A percentile compares a stretch with the other conserved stretches of the same genome.
phyloP scores from a whole-genome alignment of 2,797 vertebrate species.

The Sebastes ruberrimus region DNA sequence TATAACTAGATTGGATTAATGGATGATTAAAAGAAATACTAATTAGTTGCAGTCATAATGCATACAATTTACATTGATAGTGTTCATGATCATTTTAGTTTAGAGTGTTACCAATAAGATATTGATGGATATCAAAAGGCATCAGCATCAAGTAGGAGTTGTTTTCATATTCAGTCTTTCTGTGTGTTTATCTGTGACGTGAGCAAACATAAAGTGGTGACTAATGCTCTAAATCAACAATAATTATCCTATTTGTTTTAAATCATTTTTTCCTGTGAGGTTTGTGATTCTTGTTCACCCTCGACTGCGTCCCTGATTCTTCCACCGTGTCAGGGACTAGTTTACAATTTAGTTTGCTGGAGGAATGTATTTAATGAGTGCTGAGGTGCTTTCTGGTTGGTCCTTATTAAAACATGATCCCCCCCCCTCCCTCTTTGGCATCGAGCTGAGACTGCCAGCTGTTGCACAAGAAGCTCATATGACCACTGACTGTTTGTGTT shows the following conservation, averaged over 20 bases:
- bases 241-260: not conserved
- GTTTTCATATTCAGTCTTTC: not conserved
- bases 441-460: constrained; percentile 6
- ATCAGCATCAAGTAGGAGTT: not conserved
- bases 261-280: not conserved
- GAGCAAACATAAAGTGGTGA: not conserved
- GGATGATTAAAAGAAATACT: not conserved
- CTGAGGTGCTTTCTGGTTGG: not conserved
- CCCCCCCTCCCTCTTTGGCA: not conserved
- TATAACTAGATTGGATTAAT: not conserved
- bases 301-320: not conserved
- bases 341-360: not conserved
- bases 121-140: too few relatives aligned
- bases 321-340: not conserved
- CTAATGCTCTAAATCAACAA: not conserved
- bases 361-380: not conserved
- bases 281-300: not conserved
- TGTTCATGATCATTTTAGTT: not conserved
- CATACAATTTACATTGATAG: not conserved
- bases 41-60: not conserved
- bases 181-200: not conserved
- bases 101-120: too few relatives aligned
- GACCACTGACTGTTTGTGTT: not conserved
- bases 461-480: constrained; percentile 8
- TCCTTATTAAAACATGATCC: not conserved